phyloP scores from a whole-genome alignment of 2,113 vertebrate genomes.

The Gopherus flavomarginatus region DNA sequence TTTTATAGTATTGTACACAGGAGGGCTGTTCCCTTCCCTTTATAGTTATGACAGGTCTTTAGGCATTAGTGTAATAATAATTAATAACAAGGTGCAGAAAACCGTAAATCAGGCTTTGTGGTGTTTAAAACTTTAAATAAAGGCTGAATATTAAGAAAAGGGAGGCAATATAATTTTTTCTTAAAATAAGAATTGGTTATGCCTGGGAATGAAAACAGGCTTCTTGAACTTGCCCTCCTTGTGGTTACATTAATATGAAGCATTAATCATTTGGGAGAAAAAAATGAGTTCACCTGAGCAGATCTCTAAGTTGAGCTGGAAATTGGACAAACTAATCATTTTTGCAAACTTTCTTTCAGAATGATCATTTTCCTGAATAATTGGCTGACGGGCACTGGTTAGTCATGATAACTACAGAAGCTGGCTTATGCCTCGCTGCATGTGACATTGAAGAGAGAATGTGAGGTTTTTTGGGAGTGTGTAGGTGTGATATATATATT shows the following conservation, averaged over 20 bases:
- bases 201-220: constrained; percentile 15
- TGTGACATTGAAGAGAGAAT: neutral
- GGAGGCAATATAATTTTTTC: constrained; percentile 11
- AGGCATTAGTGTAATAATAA: neutral
- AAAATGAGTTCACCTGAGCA: constrained; percentile 67
- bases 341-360: constrained; percentile 45
- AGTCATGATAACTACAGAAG: neutral
- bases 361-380: constrained; percentile 43
- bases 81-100: neutral
- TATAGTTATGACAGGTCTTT: neutral
- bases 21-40: too few species aligned
- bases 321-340: constrained; percentile 52
- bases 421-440: neutral
- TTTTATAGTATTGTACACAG: too few species aligned
- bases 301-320: constrained; percentile 36
- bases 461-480: neutral
- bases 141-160: neutral
- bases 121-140: neutral
- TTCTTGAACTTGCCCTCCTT: constrained; percentile 43
- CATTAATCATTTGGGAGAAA: constrained; percentile 66
- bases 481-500: neutral
- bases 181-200: constrained; percentile 42
- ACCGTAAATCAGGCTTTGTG: neutral
- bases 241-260: constrained; percentile 54
- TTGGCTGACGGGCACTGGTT: constrained; percentile 38